phyloP scores from a whole-genome alignment of 2,797 vertebrate genomes.

The Acipenser ruthenus region DNA sequence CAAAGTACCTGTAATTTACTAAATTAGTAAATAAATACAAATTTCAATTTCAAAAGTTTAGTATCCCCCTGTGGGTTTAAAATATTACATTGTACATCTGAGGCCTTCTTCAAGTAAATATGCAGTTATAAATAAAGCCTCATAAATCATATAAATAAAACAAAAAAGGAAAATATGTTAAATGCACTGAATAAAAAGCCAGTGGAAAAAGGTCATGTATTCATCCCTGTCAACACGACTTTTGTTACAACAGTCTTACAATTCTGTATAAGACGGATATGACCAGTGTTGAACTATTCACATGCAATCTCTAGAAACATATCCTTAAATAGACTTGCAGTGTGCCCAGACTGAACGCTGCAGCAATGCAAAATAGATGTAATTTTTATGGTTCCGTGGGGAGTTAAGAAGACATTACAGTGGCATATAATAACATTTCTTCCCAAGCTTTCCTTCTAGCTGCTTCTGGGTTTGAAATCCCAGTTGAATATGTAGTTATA shows the following conservation, averaged over 20 bases:
- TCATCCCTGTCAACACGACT: conserved; percentile 29
- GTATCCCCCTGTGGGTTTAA: too few relatives aligned
- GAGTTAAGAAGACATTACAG: conserved; percentile 20
- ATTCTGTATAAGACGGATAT: conserved; percentile 21
- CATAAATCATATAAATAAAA: too few relatives aligned
- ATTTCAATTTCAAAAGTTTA: too few relatives aligned
- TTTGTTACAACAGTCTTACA: conserved; percentile 39
- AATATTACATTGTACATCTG: too few relatives aligned
- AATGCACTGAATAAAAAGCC: too few relatives aligned
- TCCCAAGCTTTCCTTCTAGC: conserved; percentile 24
- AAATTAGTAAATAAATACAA: too few relatives aligned
- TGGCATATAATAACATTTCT: conserved; percentile 30
- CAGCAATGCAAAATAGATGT: conserved; percentile 18
- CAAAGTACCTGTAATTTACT: too few relatives aligned
- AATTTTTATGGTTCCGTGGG: conserved; percentile 20
- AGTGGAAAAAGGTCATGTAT: background rate
- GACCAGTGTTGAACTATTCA: background rate
- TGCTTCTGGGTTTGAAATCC: conserved; percentile 23
- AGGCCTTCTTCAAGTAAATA: too few relatives aligned
- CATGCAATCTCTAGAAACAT: background rate
- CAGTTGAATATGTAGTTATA: conserved; percentile 25
- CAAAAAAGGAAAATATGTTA: too few relatives aligned
- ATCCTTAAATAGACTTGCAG: background rate
- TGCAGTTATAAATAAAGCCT: too few relatives aligned
- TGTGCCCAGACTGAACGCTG: conserved; percentile 26